These are phyloP conservation scores for Torymus auratus DNA, from an alignment of 2,888 invertebrate genomes.

Conservation along the genomic window DNA sequence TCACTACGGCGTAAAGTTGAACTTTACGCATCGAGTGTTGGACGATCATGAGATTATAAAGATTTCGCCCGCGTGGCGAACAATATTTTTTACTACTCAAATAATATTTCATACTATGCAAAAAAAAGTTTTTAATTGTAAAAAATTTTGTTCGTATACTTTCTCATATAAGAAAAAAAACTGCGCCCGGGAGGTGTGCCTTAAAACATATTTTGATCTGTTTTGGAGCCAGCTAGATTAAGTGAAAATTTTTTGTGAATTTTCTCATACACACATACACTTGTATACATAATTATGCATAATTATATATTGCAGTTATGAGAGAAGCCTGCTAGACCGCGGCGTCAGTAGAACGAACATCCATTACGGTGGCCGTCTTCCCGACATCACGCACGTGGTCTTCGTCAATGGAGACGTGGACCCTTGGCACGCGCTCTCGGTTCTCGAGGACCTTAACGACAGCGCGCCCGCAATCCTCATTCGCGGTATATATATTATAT, in stretches of 20 bases:
- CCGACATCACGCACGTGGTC: conserved; percentile 79
- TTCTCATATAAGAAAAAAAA: no score
- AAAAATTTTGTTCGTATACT: neutral
- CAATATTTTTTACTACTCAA: no score
- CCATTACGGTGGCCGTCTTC: conserved; percentile 78
- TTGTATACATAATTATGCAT: neutral
- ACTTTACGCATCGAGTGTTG: no score
- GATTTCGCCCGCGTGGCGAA: no score
- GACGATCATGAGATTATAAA: no score
- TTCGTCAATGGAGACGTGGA: conserved; percentile 81
- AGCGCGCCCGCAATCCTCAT: conserved; percentile 69
- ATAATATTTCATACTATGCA: no score
- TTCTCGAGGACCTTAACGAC: conserved; percentile 75
- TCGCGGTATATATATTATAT: conserved; percentile 63
- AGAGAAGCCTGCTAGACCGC: conserved; percentile 68
- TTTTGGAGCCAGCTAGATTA: no score
- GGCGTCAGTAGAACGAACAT: conserved; percentile 77
- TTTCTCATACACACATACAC: neutral
- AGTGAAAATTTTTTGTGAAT: no score
- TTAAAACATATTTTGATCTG: no score
- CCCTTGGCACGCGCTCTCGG: conserved; percentile 80
- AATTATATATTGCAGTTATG: conserved; percentile 63
- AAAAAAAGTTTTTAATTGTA: no score
- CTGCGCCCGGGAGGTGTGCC: no score
- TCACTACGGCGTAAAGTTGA: no score